Percentiles rank a stretch among this genome's conserved stretches.
phyloP scores from a whole-genome alignment of 2,888 invertebrate genomes.

The Parnassius smintheus region DNA sequence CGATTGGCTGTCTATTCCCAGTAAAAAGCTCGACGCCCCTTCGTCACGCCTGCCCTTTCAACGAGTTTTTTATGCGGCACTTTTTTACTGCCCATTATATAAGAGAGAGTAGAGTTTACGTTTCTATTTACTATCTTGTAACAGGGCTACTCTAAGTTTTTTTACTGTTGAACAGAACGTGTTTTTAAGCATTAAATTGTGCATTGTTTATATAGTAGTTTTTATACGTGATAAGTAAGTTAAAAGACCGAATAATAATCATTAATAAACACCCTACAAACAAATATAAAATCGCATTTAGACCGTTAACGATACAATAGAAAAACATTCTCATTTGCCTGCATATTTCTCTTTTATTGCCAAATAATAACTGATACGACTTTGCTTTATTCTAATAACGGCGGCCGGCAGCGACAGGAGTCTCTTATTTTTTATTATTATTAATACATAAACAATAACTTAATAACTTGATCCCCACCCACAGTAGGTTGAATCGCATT shows the following conservation, averaged over 20 bases:
- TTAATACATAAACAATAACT: conserved; percentile 79
- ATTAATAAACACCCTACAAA: conserved; percentile 45
- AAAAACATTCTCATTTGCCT: conserved; percentile 68
- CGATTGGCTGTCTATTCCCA: conserved; percentile 55
- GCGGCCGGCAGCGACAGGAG: conserved; percentile 43
- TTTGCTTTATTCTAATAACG: conserved; percentile 61
- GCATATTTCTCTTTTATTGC: conserved; percentile 56
- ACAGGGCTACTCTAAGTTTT: too few species aligned
- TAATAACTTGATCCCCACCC: conserved; percentile 76
- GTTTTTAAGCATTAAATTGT: too few species aligned
- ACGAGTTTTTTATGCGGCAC: conserved; percentile 33
- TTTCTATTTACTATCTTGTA: too few species aligned
- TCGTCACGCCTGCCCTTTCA: conserved; percentile 43
- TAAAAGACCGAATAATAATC: conserved; percentile 1
- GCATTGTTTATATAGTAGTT: too few species aligned
- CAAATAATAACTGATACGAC: conserved; percentile 56
- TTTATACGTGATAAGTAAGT: neutral
- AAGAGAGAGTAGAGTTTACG: neutral
- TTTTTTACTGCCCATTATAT: conserved; percentile 39
- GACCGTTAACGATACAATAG: conserved; percentile 47
- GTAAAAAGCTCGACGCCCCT: conserved; percentile 72
- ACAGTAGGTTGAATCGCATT: conserved; percentile 67
- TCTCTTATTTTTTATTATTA: conserved; percentile 71
- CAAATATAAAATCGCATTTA: conserved; percentile 60
- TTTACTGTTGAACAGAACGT: too few species aligned